These are phyloP conservation scores for Eristalis intricaria DNA, from an alignment of 2,888 invertebrate genomes.

Conservation along the genomic window DNA sequence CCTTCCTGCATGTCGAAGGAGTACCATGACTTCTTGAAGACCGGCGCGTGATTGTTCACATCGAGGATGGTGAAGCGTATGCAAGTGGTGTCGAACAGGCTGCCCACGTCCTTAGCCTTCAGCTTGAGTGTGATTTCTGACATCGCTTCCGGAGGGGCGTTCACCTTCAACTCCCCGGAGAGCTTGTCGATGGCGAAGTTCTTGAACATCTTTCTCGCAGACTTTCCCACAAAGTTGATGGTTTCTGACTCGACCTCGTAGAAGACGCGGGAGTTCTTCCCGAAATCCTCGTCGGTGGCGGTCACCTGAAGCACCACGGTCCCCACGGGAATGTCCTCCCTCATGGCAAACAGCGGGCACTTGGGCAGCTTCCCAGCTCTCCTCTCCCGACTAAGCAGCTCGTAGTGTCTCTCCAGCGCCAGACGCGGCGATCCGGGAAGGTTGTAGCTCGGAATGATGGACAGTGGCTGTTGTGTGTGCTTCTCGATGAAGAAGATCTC, in stretches of 20 bases:
- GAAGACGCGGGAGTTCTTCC: constrained; percentile 86
- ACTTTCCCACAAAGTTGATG: constrained; percentile 82
- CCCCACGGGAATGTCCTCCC: constrained; percentile 88
- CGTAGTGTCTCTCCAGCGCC: constrained; percentile 62
- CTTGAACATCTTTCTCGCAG: constrained; percentile 81
- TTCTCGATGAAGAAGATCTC: constrained; percentile 81
- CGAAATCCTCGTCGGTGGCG: constrained; percentile 88
- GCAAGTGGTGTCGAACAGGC: constrained; percentile 86
- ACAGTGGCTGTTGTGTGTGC: constrained; percentile 72
- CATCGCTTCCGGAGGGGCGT: constrained; percentile 88
- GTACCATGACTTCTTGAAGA: constrained; percentile 91
- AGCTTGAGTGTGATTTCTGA: constrained; percentile 89
- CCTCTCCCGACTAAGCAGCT: constrained; percentile 34
- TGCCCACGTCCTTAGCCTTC: constrained; percentile 89
- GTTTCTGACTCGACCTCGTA: constrained; percentile 88
- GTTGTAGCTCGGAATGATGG: constrained; percentile 74
- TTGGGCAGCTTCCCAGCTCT: constrained; percentile 78
- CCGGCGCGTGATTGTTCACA: constrained; percentile 92
- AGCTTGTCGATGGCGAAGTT: constrained; percentile 88
- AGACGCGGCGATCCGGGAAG: constrained; percentile 79
- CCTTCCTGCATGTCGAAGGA: constrained; percentile 92
- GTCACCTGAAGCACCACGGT: constrained; percentile 86
- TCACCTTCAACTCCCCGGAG: constrained; percentile 89
- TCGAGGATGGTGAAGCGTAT: constrained; percentile 89
- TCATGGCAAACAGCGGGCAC: constrained; percentile 85